phyloP scores from a whole-genome alignment of 2,888 invertebrate species.

The Tromatobia lineatoria region DNA sequence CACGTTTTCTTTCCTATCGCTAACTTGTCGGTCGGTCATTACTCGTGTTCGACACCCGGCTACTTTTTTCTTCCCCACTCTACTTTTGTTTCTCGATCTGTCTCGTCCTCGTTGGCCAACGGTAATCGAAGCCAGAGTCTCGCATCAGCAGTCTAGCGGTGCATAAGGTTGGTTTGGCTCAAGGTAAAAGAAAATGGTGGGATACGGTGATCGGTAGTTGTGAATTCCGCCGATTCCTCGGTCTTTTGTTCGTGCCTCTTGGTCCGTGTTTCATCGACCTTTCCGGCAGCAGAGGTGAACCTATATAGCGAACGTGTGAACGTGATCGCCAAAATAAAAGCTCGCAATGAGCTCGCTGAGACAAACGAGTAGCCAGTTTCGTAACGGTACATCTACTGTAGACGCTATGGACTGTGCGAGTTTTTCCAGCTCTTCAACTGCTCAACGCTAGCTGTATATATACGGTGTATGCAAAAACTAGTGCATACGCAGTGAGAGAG shows the following conservation, averaged over 20 bases:
- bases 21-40: conserved; percentile 43
- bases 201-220: conserved; percentile 42
- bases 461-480: not conserved
- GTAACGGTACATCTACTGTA: not conserved
- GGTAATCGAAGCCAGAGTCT: conserved; percentile 64
- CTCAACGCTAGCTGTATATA: not conserved
- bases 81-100: conserved; percentile 54
- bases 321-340: conserved; percentile 44
- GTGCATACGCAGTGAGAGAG: not conserved
- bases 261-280: conserved; percentile 54
- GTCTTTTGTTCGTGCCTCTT: conserved; percentile 63
- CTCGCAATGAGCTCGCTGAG: not conserved
- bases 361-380: not conserved
- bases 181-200: conserved; percentile 40
- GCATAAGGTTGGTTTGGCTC: conserved; percentile 12
- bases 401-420: not conserved
- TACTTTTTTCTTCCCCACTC: conserved; percentile 39
- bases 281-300: conserved; percentile 22
- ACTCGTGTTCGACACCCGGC: conserved; percentile 62
- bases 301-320: conserved; percentile 16
- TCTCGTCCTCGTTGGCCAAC: conserved; percentile 28
- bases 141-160: conserved; percentile 65
- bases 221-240: conserved; percentile 22
- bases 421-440: not conserved
- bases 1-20: conserved; percentile 25